Evolutionary conservation across 2,888 invertebrate species (phyloP), one percentile per base, ranked within the genome.

Genomic region (Muscina levida): DNA sequence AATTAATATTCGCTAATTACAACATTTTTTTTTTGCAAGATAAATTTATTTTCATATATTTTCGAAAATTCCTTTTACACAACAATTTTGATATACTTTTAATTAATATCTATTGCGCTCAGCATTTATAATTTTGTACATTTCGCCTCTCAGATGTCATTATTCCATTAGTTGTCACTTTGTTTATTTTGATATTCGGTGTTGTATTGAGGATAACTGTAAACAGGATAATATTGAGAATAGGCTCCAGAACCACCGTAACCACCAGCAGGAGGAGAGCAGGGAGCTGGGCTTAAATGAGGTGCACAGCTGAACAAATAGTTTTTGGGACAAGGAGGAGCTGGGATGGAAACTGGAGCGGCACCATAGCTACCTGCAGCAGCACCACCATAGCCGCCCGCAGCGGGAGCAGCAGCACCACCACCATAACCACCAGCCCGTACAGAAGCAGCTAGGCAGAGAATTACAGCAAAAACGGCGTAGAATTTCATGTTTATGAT

Each of bases 281-380:
- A 53, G 2, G 53, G 53, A 53, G 24, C 53, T 70, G 24, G 74
- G 42, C 0, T 67, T 31, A 15, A 59, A 24, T 24, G 22, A 11
- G 53, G 53, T 22, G 19, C 77, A 31, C 80, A 81, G 66, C 80
- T 81, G 71, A 81, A 73, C 65, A 81, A 22, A 31, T 73, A 81
- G 51, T 77, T 77, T 4, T 57, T 65, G 10, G 77, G 51, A 51
- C 80, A 81, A 24, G 77, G 77, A 62, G 77, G 73, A 24, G 79
- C 68, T 24, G 79, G 79, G 59, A 72, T 66, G 3, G 71, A 56
- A 1, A 39, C 26, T 2, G 67, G 22, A 13, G 13, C 39, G 37
- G 11, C 19, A 37, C 31, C 31, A 31, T 15, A 17, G 11, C 42
- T 39, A 42, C 62, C 57, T 5, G 31, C 3, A 10, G 51, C 6